Evolutionary conservation across 2,113 vertebrate species (phyloP).

Genomic region (Gobio gobio): DNA sequence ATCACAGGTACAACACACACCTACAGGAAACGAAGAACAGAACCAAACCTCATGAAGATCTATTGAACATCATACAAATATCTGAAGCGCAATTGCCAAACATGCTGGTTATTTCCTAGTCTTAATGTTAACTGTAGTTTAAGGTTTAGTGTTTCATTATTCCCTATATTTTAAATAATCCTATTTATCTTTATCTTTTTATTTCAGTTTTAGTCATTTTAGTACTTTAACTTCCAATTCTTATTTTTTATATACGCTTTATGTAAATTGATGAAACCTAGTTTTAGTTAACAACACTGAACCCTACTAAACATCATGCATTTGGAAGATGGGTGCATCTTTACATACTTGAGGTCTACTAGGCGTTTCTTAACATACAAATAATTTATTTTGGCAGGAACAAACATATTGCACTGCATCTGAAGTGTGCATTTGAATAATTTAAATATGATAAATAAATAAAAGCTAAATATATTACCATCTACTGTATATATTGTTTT

Average conservation of each 20-base stretch:
- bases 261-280: not conserved
- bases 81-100: too few relatives aligned
- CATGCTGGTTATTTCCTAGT: too few relatives aligned
- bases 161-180: too few relatives aligned
- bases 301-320: not conserved
- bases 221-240: not conserved
- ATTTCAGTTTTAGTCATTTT: not conserved
- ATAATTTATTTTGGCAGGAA: not conserved
- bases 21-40: not conserved
- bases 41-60: too few relatives aligned
- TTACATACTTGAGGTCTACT: not conserved
- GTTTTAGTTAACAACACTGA: not conserved
- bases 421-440: not conserved
- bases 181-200: too few relatives aligned
- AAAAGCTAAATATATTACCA: not conserved
- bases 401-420: not conserved
- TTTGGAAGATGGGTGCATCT: not conserved
- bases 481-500: not conserved
- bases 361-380: not conserved
- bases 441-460: not conserved
- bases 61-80: too few relatives aligned
- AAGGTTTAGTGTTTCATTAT: too few relatives aligned
- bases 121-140: too few relatives aligned
- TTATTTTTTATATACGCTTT: not conserved
- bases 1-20: constrained; percentile 76